phyloP scores from a whole-genome alignment of 1,140 invertebrate genomes.

The Elymnias hypermnestra region DNA sequence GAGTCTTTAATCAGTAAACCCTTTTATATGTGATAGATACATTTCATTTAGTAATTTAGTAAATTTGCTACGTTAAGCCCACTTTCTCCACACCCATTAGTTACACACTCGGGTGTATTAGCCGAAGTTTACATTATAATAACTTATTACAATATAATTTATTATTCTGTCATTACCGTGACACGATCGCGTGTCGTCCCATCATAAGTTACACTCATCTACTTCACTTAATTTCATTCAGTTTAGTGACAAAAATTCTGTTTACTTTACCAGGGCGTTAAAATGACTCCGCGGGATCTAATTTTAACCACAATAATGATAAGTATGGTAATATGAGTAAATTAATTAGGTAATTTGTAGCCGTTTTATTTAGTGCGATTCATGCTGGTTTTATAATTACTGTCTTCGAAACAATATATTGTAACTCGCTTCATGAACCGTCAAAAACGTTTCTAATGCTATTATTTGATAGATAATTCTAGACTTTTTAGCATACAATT shows the following conservation, averaged over 20 bases:
- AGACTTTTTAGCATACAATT: no score
- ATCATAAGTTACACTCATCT: constrained; percentile 67
- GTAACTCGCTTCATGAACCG: no score
- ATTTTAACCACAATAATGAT: constrained; percentile 31
- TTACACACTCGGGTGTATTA: constrained; percentile 29
- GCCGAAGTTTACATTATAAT: constrained; percentile 58
- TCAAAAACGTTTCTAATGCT: no score
- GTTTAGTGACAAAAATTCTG: constrained; percentile 73
- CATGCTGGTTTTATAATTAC: constrained; percentile 8
- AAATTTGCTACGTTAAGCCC: constrained; percentile 60
- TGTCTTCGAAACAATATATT: no score
- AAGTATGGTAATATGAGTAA: constrained; percentile 48
- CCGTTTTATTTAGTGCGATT: constrained; percentile 36
- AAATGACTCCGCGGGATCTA: constrained; percentile 40
- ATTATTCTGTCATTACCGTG: constrained; percentile 72
- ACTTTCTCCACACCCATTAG: constrained; percentile 41
- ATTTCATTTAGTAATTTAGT: constrained; percentile 67
- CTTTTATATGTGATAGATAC: no score
- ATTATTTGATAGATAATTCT: no score
- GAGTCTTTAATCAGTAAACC: constrained; percentile 33
- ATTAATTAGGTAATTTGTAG: constrained; percentile 57
- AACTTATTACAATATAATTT: constrained; percentile 73
- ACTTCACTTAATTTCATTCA: constrained; percentile 65
- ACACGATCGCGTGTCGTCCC: constrained; percentile 55
- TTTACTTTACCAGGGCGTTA: constrained; percentile 53